These are phyloP conservation scores for Mechanitis mazaeus DNA, from an alignment of 2,888 invertebrate species.

Conservation along the genomic window DNA sequence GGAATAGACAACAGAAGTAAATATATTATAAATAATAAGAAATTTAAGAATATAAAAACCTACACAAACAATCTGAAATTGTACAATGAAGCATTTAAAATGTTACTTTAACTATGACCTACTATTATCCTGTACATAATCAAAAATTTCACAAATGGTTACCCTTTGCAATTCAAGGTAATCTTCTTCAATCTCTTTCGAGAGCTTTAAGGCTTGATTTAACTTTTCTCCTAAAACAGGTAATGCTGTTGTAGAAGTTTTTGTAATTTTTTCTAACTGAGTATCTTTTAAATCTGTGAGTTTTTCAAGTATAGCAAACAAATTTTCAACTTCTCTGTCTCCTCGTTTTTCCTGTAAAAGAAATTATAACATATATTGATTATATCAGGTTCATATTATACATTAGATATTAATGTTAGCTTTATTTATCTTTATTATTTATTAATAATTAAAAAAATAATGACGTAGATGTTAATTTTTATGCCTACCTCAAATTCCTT, in stretches of 20 bases:
- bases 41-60: neutral
- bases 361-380: constrained; percentile 6
- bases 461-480: neutral
- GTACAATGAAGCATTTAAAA: too few species aligned
- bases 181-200: constrained; percentile 77
- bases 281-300: constrained; percentile 86
- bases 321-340: constrained; percentile 86
- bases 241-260: constrained; percentile 77
- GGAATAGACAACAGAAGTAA: neutral
- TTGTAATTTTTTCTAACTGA: constrained; percentile 81
- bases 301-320: constrained; percentile 86
- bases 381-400: neutral
- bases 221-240: constrained; percentile 80
- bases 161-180: constrained; percentile 77
- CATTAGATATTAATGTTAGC: too few species aligned
- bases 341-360: constrained; percentile 81
- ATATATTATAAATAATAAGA: neutral
- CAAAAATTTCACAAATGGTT: constrained; percentile 19
- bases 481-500: constrained; percentile 88
- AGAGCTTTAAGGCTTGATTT: constrained; percentile 79
- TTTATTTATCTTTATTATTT: too few species aligned
- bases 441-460: too few species aligned
- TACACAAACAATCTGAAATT: neutral
- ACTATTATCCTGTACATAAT: too few species aligned
- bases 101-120: too few species aligned